These are phyloP conservation scores for Helicoverpa assulta DNA, from an alignment of 2,888 invertebrate species.

Conservation along the genomic window DNA sequence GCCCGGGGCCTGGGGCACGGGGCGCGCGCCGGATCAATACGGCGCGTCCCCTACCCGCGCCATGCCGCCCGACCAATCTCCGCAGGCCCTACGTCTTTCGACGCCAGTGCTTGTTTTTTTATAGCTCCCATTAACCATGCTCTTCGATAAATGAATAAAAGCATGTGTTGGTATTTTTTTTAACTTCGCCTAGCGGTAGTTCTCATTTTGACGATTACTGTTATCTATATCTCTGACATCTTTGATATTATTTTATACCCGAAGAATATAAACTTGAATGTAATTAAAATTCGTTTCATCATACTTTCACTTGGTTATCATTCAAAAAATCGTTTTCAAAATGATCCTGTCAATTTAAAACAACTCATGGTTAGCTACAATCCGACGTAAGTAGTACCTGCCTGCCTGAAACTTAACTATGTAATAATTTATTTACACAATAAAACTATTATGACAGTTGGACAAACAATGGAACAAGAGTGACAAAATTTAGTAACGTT, in stretches of 20 bases:
- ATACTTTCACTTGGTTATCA: too few species aligned
- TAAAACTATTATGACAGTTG: background rate
- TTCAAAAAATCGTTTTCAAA: background rate
- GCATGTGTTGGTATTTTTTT: constrained; percentile 81
- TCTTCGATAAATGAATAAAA: constrained; percentile 87
- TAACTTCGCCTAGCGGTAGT: constrained; percentile 58
- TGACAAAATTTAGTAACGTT: constrained; percentile 17
- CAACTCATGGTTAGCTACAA: constrained; percentile 28
- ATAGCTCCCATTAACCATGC: constrained; percentile 86
- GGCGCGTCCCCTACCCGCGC: constrained; percentile 79
- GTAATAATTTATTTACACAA: background rate
- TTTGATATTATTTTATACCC: background rate
- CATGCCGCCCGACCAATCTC: constrained; percentile 84
- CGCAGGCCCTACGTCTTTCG: constrained; percentile 89
- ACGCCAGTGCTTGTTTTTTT: constrained; percentile 89
- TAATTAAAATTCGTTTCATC: background rate
- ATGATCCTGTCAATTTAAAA: background rate
- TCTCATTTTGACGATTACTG: constrained; percentile 58
- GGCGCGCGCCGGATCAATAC: constrained; percentile 83
- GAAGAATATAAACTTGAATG: background rate
- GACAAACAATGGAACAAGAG: background rate
- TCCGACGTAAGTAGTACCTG: constrained; percentile 1
- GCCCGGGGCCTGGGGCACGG: constrained; percentile 62
- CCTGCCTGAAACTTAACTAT: too few species aligned
- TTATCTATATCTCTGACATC: constrained; percentile 26